Evolutionary conservation across 2,113 vertebrate species (phyloP), one percentile per base, ranked within the genome.

Genomic region (Ancistrus triradiatus): DNA sequence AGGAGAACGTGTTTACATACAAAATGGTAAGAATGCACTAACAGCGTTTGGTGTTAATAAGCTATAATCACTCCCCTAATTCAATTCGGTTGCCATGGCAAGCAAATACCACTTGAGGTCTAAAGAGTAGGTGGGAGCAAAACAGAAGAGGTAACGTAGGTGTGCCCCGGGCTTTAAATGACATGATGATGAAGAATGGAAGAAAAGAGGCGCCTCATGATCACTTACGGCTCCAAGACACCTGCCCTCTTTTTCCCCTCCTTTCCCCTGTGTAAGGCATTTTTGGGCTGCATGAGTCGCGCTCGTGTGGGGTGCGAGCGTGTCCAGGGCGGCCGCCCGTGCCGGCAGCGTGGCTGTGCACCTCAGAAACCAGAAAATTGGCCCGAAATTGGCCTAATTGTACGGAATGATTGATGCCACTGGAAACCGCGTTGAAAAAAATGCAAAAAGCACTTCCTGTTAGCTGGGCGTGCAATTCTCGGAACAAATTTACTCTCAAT

Each of bases 341-440:
- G 91, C 88, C 89, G 90, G 91, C 91, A 91, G 86, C 82, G 85
- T 80, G 76, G 81, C 87, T 81, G 82, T 84, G 87, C 87, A 92
- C 90, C 88, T 87, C 88, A 87, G 74, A 90, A 91, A 89, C 89
- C 88, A 90, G 90, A 90, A 91, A 91, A 82, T 86, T 85, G 86
- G 85, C 87, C 84, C 78, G 81, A 83, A 88, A 91, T 91, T 89
- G 91, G 88, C 89, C 92, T 93, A 91, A 92, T 92, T 91, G 90
- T 82, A 77, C 63, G 74, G 87, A 90, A 90, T 91, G 92, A 94
- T 91, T 92, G 92, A 94, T 93, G 91, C 90, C 88, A 87, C 89
- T 85, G 86, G 83, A 91, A 90, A 86, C 87, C 91, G 83, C 88
- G 85, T 92, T 89, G n/a, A n/a, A 4, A 85, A 84, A 85, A 88